Evolutionary conservation across 2,888 invertebrate genomes (phyloP), one percentile per base, ranked within the genome.

Genomic region (Pristionchus mayeri): DNA sequence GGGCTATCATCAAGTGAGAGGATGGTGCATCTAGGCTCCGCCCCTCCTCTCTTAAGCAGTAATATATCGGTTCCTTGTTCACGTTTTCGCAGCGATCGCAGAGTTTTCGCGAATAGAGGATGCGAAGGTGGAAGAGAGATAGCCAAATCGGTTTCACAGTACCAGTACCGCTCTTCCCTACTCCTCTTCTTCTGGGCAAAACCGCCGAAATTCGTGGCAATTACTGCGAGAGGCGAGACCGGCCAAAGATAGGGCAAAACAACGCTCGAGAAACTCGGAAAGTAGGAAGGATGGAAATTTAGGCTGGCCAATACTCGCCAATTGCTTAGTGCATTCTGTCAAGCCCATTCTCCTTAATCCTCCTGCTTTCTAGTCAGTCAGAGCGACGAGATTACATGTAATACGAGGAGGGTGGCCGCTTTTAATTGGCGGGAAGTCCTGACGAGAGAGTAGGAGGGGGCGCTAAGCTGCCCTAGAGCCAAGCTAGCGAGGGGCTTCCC

Each of bases 31-130:
- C 7, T 4, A n/a, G 67, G 21, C 67, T 67, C 67, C 67, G 63
- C 63, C 37, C 67, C 37, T 13, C 44, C 67, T 37, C 2, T 40
- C 21, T 30, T 60, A 60, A 18, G 30, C 60, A 60, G 60, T 60
- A 60, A 67, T 37, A 37, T 16, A 67, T 67, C 67, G n/a, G 67
- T 67, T 67, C 67, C 67, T 67, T 21, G 37, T 67, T 67, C 54
- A 44, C 54, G 54, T 54, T n/a, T 54, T 54, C 54, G 60, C 27
- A 37, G 37, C 67, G n/a, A 37, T 67, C 21, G n/a, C n/a, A n/a
- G n/a, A n/a, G n/a, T n/a, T n/a, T n/a, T n/a, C n/a, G 11, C 60
- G 67, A 30, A n/a, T n/a, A n/a, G 37, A 18, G 7, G 37, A 0
- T n/a, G 21, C 4, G 40, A 67, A 6, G 30, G 67, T 21, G 40